Evolutionary conservation across 2,888 invertebrate genomes (phyloP).

Genomic region (Melikaiella ostensackeni): DNA sequence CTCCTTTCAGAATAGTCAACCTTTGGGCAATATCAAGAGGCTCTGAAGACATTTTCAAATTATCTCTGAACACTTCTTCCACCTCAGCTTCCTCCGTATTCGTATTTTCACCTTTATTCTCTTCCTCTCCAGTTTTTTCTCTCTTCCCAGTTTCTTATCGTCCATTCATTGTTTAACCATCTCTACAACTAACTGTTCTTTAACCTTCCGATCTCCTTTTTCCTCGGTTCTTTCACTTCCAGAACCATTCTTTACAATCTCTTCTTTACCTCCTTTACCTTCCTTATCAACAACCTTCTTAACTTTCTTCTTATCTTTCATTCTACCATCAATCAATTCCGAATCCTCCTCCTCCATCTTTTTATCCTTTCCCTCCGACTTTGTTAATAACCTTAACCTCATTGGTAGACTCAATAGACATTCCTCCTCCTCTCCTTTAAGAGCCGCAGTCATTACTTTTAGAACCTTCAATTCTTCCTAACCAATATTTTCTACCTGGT

Average conservation of each 20-base stretch:
- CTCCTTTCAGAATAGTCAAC: conserved; percentile 56
- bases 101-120: not conserved
- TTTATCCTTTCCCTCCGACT: not conserved
- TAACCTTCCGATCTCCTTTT: not conserved
- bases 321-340: conserved; percentile 69
- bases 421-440: conserved; percentile 37
- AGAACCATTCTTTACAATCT: not conserved
- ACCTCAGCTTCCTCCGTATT: conserved; percentile 42
- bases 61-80: conserved; percentile 77
- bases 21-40: conserved; percentile 50
- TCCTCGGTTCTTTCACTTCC: not conserved
- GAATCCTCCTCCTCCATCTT: conserved; percentile 63
- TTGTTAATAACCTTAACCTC: no score
- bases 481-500: not conserved
- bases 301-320: conserved; percentile 55
- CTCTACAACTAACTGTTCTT: not conserved
- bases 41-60: conserved; percentile 73
- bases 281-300: not conserved
- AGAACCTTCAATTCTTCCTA: conserved; percentile 41
- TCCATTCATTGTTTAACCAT: not conserved
- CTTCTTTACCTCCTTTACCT: not conserved
- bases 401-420: conserved; percentile 58
- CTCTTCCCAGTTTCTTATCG: not conserved
- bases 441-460: conserved; percentile 15
- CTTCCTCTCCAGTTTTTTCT: conserved; percentile 17